Evolutionary conservation across 1,140 invertebrate genomes (phyloP), one percentile per base, ranked within the genome.

Genomic region (Coenobita brevimanus): DNA sequence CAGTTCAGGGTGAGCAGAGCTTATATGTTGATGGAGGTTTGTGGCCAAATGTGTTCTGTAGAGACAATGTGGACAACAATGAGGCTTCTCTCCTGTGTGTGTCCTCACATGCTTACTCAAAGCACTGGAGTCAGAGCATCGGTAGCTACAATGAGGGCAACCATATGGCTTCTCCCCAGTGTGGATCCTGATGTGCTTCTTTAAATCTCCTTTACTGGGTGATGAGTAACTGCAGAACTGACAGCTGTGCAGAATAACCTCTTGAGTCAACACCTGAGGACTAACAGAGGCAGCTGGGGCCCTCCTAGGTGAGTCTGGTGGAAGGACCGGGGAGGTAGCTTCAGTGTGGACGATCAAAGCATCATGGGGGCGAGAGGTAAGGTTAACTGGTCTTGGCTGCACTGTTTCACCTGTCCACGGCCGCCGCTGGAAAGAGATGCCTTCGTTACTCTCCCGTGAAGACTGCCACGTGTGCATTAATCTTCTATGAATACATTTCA

Each of bases 371-470:
- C 62, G 84, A 69, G 76, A 80, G 76, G 30, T 54, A 57, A 71
- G 84, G 24, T 64, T 67, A 30, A 67, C 75, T 57, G 62, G 43
- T 46, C 76, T 50, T 57, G 76, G 21, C 84, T 43, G 67, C 76
- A 73, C 62, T 36, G 78, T 67, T 15, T 87, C 76, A 17, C 57
- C 76, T 54, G 76, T 81, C 84, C 84, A 87, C 64, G 84, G 84
- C 84, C 84, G 76, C 64, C 84, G 84, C 84, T 87, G 84, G 24
- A 87, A 87, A 87, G 76, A 87, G 76, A 87, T 62, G 76, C 84
- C 78, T 87, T 67, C 76, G 64, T 87, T 87, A 87, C 81, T 71
- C 84, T 87, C 64, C 62, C 75, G 15, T 87, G 36, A 69, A 73
- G 84, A 62, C 76, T 87, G 3, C 84, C 38, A 41, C 62, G 33